These are phyloP conservation scores for Araneus ventricosus DNA, from an alignment of 1,140 invertebrate genomes.

Conservation along the genomic window DNA sequence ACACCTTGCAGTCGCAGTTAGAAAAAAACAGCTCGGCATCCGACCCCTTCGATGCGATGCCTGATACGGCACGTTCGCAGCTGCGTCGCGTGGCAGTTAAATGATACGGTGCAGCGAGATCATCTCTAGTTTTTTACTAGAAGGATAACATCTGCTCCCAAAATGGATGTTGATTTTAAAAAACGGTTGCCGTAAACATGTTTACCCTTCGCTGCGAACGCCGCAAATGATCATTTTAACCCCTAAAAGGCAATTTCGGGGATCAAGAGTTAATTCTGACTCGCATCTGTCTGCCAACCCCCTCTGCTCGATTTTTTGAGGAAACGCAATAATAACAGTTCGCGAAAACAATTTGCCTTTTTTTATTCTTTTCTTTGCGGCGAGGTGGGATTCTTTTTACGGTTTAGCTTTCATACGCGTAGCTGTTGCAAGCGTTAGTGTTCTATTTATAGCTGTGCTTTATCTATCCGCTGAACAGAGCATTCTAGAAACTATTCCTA, in stretches of 20 bases:
- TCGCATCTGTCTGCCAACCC: not conserved
- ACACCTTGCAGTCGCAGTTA: no score
- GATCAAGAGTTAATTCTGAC: conserved; percentile 20
- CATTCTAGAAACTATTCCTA: no score
- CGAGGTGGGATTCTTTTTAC: not conserved
- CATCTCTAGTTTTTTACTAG: not conserved
- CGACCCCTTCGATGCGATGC: not conserved
- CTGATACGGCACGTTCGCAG: not conserved
- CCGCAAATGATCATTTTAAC: conserved; percentile 27
- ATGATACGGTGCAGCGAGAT: not conserved
- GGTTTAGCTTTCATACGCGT: not conserved
- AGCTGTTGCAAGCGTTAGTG: no score
- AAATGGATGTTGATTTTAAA: conserved; percentile 39
- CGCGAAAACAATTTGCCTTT: not conserved
- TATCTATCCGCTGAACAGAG: no score
- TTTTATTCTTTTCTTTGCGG: not conserved
- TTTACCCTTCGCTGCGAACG: conserved; percentile 20
- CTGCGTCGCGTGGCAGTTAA: not conserved
- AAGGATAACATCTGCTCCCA: not conserved
- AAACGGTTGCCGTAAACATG: conserved; percentile 46
- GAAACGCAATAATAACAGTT: not conserved
- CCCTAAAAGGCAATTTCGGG: conserved; percentile 17
- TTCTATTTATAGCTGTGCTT: no score
- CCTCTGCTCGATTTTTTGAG: not conserved
- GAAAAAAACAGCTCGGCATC: no score